Evolutionary conservation across 2,113 vertebrate species (phyloP), one percentile per base, ranked within the genome.

Genomic region (Ranitomeya variabilis): DNA sequence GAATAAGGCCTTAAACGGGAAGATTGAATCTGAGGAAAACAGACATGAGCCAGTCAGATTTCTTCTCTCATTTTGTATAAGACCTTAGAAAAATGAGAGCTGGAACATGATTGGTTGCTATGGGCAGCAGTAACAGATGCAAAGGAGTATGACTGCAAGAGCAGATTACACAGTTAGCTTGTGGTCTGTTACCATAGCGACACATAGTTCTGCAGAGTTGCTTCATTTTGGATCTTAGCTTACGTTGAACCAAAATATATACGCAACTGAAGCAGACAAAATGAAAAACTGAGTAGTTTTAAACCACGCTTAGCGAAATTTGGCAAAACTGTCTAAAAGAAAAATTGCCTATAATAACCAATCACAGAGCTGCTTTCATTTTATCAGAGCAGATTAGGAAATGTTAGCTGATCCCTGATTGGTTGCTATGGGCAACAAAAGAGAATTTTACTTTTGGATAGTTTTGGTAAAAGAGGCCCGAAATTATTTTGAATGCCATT

Each of bases 141-240:
- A 74, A 37, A 14, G 8, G 7, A 71, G 16, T 18, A 76, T 18
- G 73, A 52, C 12, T 51, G 3, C 10, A 51, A 18, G 16, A 21
- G 51, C 45, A 11, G 73, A 76, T 45, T 51, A 76, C 73, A 76
- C 7, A 76, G 37, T 19, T 51, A 45, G 73, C 21, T 31, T 71
- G 67, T 37, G 7, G 73, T 76, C 73, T 76, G 73, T 76, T 76
- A 76, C 73, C 45, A 76, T 76, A 18, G 73, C 3, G 18, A 76
- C 2, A 9, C 12, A 76, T 21, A 76, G 16, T 6, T 73, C 26
- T 37, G 8, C 8, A 37, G 1, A 26, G 14, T 45, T 31, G 16
- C 31, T 74, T 18, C 15, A 23, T 0, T 23, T 64, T 23, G n/a
- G 26, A 71, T 71, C 11, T 23, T 45, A 45, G 71, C 18, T 45